These are phyloP conservation scores for Myiozetetes cayanensis DNA, from an alignment of 2,113 vertebrate species.

Conservation along the genomic window DNA sequence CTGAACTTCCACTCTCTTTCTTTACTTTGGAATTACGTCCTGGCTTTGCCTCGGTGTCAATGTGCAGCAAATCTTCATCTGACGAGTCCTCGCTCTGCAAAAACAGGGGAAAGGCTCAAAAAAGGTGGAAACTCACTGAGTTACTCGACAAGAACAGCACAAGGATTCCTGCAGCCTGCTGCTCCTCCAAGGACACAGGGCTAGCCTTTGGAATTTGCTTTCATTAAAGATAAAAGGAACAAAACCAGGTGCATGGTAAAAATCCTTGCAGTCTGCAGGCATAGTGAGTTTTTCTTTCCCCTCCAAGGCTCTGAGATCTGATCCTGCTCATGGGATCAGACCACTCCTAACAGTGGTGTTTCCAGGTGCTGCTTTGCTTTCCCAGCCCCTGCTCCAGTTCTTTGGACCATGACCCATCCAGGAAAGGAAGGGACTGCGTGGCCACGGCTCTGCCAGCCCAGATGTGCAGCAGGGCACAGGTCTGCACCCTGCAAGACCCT, in stretches of 20 bases:
- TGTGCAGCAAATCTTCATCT: conserved; percentile 93
- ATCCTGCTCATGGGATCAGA: not conserved
- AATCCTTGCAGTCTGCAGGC: not conserved
- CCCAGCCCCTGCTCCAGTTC: not conserved
- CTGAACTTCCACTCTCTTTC: conserved; percentile 86
- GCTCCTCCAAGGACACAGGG: not conserved
- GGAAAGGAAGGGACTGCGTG: not conserved
- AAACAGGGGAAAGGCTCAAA: not conserved
- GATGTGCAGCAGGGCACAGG: not conserved
- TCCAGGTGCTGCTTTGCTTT: not conserved
- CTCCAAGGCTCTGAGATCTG: not conserved
- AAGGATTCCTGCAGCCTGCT: not conserved
- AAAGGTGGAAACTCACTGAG: not conserved
- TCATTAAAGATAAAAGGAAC: not conserved
- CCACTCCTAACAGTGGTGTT: not conserved
- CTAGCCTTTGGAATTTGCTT: not conserved
- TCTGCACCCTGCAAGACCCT: not conserved
- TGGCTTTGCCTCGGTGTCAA: conserved; percentile 90
- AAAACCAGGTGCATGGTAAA: not conserved
- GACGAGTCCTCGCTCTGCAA: conserved; percentile 86
- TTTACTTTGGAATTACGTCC: conserved; percentile 89
- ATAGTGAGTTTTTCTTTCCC: not conserved
- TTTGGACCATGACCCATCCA: accelerated
- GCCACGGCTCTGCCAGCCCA: not conserved
- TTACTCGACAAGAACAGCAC: not conserved